These are phyloP conservation scores for Trachythela sp. DNA, from an alignment of 64 coral and sea anemone species.

Conservation along the genomic window DNA sequence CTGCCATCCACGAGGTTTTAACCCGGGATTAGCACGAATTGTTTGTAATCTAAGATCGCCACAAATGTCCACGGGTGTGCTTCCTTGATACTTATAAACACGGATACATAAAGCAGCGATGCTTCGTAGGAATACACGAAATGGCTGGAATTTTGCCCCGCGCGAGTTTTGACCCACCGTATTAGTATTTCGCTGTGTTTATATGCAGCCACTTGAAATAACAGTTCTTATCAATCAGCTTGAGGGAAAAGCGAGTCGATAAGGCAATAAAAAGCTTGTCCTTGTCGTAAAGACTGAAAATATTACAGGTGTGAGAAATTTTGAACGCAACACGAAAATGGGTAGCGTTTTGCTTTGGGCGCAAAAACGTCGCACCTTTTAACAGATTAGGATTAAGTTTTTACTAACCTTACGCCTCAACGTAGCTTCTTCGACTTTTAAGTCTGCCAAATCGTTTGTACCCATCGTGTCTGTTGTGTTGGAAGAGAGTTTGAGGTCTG, in stretches of 20 bases:
- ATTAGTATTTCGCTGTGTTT: neutral
- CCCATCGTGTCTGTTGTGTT: neutral
- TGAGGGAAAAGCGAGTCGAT: neutral
- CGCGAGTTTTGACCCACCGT: neutral
- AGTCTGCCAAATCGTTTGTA: neutral
- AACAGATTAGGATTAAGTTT: neutral
- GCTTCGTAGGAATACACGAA: neutral
- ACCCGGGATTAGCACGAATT: neutral
- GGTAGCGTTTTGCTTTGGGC: neutral
- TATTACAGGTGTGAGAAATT: neutral
- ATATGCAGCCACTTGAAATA: neutral
- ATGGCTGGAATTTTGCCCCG: neutral
- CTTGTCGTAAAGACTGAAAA: neutral
- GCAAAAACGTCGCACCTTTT: neutral
- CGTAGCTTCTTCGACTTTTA: conserved; percentile 4
- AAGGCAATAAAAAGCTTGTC: neutral
- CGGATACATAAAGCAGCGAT: neutral
- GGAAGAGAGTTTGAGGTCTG: neutral
- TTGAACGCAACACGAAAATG: neutral
- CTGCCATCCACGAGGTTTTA: neutral
- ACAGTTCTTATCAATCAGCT: neutral
- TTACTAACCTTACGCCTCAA: neutral
- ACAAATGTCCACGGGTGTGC: neutral
- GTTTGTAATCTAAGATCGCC: neutral
- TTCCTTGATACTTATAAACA: neutral